A percentile compares a stretch with the other conserved stretches of the same genome.
Conservation (phyloP, 2,113 vertebrate genomes). For the Talpa occidentalis region DNA sequence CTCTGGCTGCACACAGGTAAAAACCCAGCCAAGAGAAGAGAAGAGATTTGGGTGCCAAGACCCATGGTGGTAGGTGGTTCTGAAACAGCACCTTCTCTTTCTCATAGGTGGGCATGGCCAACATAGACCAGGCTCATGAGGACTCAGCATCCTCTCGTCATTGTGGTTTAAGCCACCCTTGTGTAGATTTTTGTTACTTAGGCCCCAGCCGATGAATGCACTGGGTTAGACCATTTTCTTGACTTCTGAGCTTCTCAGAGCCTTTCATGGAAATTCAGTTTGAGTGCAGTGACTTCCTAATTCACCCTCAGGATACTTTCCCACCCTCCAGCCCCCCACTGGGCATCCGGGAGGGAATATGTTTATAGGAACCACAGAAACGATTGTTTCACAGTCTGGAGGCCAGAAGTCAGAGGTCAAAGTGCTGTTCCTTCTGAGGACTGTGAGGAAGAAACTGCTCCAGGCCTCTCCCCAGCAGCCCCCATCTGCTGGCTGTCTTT, state of each 20-base stretch:
- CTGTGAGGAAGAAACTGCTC: accelerated
- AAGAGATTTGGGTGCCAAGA: background rate
- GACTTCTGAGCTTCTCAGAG: no score
- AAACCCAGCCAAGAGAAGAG: background rate
- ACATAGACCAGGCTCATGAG: no score
- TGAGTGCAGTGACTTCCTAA: no score
- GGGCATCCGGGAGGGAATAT: no score
- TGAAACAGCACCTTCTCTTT: background rate
- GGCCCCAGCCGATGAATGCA: no score
- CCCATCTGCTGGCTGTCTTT: background rate
- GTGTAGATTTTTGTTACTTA: no score
- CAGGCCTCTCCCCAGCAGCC: background rate
- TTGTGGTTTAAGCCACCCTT: no score
- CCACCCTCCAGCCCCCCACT: no score
- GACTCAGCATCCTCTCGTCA: no score
- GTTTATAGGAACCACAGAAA: background rate
- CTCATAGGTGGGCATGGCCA: background rate
- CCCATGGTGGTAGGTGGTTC: background rate
- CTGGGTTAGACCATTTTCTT: no score
- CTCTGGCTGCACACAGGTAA: background rate
- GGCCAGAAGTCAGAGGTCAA: background rate
- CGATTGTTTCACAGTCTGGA: background rate
- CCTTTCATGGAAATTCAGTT: no score
- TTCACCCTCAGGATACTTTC: no score
- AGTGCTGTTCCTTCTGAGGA: background rate